phyloP scores from a whole-genome alignment of 2,113 vertebrate genomes.

The Tachycineta bicolor region DNA sequence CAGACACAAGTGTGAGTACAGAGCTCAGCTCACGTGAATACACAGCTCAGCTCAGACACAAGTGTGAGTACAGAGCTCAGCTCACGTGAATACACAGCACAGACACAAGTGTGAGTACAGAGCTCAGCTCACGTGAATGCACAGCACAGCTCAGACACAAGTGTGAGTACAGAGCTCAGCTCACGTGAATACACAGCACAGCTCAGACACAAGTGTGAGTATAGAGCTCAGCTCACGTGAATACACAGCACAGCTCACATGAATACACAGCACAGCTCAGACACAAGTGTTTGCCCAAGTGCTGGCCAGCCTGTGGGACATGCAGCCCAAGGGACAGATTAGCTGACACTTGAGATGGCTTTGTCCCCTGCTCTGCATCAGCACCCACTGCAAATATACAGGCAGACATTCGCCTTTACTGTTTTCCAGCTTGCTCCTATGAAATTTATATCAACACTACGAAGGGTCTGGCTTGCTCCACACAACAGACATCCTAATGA shows the following conservation, averaged over 20 bases:
- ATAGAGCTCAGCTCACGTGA: no score
- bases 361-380: neutral
- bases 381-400: neutral
- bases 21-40: no score
- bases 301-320: accelerated
- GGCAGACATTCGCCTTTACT: neutral
- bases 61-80: neutral
- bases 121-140: neutral
- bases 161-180: neutral
- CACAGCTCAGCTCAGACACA: neutral
- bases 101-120: neutral
- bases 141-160: neutral
- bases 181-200: neutral
- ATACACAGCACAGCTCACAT: neutral
- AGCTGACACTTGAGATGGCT: neutral
- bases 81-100: neutral
- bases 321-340: neutral
- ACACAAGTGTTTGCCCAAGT: neutral
- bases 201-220: neutral
- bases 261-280: neutral
- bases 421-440: neutral
- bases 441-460: neutral
- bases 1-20: neutral
- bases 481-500: neutral
- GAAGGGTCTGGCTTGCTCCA: neutral